Conservation (phyloP, 2,888 invertebrate species). For the Dendrolimus pini region DNA sequence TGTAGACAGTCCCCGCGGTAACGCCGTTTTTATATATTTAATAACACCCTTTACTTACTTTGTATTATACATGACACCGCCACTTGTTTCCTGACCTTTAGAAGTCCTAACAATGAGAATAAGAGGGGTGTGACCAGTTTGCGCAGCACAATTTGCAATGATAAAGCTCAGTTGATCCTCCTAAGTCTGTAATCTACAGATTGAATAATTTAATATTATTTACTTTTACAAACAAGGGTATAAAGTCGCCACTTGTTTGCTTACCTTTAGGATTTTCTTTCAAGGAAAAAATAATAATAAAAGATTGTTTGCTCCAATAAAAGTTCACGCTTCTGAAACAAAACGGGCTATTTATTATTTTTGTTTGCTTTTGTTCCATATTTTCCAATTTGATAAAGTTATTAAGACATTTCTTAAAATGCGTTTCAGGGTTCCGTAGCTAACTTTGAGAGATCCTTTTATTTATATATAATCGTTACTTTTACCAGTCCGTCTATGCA, state of each 20-base stretch:
- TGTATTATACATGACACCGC: constrained; percentile 2
- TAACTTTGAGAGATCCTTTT: too few relatives aligned
- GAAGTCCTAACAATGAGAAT: not conserved
- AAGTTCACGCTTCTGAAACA: constrained; percentile 6
- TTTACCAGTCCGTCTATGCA: too few relatives aligned
- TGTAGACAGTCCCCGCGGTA: too few relatives aligned
- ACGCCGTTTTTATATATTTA: too few relatives aligned
- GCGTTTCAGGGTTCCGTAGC: too few relatives aligned
- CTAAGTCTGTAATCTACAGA: constrained; percentile 13
- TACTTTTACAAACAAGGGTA: constrained; percentile 11
- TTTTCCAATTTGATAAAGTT: too few relatives aligned
- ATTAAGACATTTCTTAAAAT: too few relatives aligned
- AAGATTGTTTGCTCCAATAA: not conserved
- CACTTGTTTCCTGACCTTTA: constrained; percentile 10
- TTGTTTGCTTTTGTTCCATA: not conserved
- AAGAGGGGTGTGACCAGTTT: not conserved
- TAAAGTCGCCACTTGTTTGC: constrained; percentile 9
- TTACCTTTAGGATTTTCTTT: constrained; percentile 9
- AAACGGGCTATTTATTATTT: constrained; percentile 2
- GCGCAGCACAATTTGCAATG: not conserved
- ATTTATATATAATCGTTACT: too few relatives aligned
- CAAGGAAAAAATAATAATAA: constrained; percentile 11
- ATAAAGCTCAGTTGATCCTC: constrained; percentile 6
- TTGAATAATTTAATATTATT: constrained; percentile 20
- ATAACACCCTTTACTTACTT: too few relatives aligned